Percentiles rank a stretch among this genome's conserved stretches.
Conservation (phyloP, 2,888 invertebrate species). For the Drosophila neotestacea region DNA sequence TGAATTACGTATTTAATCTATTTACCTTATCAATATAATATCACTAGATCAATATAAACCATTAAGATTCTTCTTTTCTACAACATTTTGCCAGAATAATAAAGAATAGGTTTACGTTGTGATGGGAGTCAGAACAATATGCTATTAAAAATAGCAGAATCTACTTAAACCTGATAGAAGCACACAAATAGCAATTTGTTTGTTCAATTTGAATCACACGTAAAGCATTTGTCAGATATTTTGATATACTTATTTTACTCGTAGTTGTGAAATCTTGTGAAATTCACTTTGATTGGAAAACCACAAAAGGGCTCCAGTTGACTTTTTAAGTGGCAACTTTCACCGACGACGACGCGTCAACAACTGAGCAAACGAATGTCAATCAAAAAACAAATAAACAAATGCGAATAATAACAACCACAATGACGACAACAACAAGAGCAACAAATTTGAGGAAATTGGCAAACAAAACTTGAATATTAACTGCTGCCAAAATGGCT, state of each 20-base stretch:
- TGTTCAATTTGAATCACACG: too few species aligned
- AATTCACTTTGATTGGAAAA: not conserved
- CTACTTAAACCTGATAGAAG: too few species aligned
- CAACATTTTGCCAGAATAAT: too few species aligned
- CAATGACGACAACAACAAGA: slow-evolving; percentile 23
- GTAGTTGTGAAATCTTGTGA: not conserved
- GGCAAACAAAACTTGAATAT: slow-evolving; percentile 73
- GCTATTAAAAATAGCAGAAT: too few species aligned
- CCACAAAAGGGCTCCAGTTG: slow-evolving; percentile 22
- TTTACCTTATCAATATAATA: too few species aligned
- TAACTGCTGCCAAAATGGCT: slow-evolving; percentile 78
- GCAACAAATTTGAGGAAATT: slow-evolving; percentile 62
- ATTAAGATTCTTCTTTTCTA: too few species aligned
- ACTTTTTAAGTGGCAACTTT: slow-evolving; percentile 38
- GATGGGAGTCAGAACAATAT: too few species aligned
- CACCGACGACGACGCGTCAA: slow-evolving; percentile 56
- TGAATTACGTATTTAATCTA: too few species aligned
- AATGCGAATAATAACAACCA: slow-evolving; percentile 37
- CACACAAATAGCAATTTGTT: too few species aligned
- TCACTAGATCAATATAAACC: too few species aligned
- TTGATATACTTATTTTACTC: not conserved
- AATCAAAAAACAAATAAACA: slow-evolving; percentile 60
- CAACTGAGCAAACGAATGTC: slow-evolving; percentile 59
- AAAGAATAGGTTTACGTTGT: too few species aligned
- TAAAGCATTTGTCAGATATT: not conserved